A percentile compares a stretch with the other conserved stretches of the same genome.
Conservation (phyloP, 1,140 invertebrate species). For the Zelostemma sp. region DNA sequence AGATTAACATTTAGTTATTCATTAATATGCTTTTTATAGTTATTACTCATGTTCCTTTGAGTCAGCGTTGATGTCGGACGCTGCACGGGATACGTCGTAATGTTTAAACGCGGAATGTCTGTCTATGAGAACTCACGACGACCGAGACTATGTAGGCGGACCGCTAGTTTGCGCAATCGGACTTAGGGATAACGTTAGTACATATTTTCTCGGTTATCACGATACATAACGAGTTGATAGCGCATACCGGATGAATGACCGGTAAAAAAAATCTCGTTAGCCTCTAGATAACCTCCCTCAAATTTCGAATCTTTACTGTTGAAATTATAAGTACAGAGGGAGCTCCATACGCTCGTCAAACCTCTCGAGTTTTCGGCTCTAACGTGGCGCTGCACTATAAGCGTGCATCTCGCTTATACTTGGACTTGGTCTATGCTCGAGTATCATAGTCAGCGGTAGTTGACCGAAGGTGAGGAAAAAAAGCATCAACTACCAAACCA, state of each 20-base stretch:
- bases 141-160: slow-evolving; percentile 42
- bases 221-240: slow-evolving; percentile 35
- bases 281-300: too few species aligned
- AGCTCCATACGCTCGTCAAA: too few species aligned
- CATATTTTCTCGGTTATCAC: slow-evolving; percentile 43
- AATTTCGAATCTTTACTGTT: too few species aligned
- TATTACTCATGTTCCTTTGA: slow-evolving; percentile 9
- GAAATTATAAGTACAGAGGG: too few species aligned
- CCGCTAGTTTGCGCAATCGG: slow-evolving; percentile 41
- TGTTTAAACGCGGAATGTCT: slow-evolving; percentile 41
- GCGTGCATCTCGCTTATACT: too few species aligned
- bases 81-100: slow-evolving; percentile 27
- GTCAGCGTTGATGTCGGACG: slow-evolving; percentile 21
- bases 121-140: slow-evolving; percentile 47
- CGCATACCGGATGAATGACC: slow-evolving; percentile 38
- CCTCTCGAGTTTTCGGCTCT: too few species aligned
- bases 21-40: slow-evolving; percentile 1
- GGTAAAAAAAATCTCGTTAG: neutral
- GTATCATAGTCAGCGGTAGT: too few species aligned
- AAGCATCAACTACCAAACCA: too few species aligned
- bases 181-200: slow-evolving; percentile 35
- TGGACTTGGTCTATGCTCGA: too few species aligned
- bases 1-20: slow-evolving; percentile 7
- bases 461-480: too few species aligned
- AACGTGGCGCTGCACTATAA: too few species aligned